These are phyloP conservation scores for Agrypnus murinus DNA, from an alignment of 2,888 invertebrate species.

Conservation along the genomic window DNA sequence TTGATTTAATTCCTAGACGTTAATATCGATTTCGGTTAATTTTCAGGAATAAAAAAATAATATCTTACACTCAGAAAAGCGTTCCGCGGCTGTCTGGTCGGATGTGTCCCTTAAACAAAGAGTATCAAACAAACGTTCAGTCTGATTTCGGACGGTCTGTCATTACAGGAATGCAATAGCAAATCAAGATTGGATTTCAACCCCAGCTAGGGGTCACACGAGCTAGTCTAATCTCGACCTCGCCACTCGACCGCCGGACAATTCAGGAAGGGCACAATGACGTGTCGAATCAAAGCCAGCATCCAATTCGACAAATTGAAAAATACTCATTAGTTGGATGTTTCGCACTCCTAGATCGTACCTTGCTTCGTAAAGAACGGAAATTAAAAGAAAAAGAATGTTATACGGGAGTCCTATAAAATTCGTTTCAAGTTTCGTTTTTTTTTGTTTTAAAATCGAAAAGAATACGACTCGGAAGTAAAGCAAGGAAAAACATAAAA, in stretches of 20 bases:
- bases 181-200: slow-evolving; percentile 73
- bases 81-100: slow-evolving; percentile 30
- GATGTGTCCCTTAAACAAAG: slow-evolving; percentile 69
- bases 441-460: slow-evolving; percentile 3
- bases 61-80: neutral
- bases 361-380: slow-evolving; percentile 48
- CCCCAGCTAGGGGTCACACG: slow-evolving; percentile 67
- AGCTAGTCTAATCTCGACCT: slow-evolving; percentile 72
- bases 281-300: slow-evolving; percentile 70
- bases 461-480: neutral
- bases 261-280: slow-evolving; percentile 65
- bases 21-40: neutral
- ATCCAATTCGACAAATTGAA: slow-evolving; percentile 71
- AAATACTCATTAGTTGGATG: slow-evolving; percentile 72
- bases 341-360: slow-evolving; percentile 59
- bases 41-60: too few relatives aligned
- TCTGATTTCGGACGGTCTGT: slow-evolving; percentile 66
- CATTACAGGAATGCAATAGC: slow-evolving; percentile 73
- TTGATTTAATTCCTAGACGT: neutral
- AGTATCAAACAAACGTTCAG: slow-evolving; percentile 66
- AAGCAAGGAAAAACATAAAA: slow-evolving; percentile 24
- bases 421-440: neutral
- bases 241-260: slow-evolving; percentile 66
- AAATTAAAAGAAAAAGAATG: slow-evolving; percentile 52
- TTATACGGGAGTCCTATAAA: slow-evolving; percentile 11